Evolutionary conservation across 1,140 invertebrate species (phyloP).

Genomic region (Psilanteris sp.): DNA sequence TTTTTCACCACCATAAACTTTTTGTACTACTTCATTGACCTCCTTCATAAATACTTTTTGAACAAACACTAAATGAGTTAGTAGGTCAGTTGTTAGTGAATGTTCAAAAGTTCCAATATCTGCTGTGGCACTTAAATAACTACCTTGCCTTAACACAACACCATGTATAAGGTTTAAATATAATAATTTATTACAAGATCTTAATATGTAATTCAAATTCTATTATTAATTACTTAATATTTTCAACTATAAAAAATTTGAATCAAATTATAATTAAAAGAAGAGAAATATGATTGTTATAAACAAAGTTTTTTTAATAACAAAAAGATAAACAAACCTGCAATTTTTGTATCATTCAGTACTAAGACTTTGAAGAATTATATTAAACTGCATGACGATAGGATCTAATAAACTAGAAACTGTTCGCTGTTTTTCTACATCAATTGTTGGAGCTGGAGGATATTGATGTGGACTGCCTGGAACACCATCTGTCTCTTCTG

Average conservation of each 20-base stretch:
- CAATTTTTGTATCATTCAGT: slow-evolving; percentile 82
- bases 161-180: slow-evolving; percentile 85
- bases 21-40: slow-evolving; percentile 98
- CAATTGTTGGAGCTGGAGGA: slow-evolving; percentile 71
- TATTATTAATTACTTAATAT: too few species aligned
- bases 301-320: too few species aligned
- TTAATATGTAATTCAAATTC: too few species aligned
- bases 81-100: slow-evolving; percentile 96
- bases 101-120: slow-evolving; percentile 98
- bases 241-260: too few species aligned
- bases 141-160: slow-evolving; percentile 92
- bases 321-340: slow-evolving; percentile 71
- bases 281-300: too few species aligned
- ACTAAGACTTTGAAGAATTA: slow-evolving; percentile 86
- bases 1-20: slow-evolving; percentile 97
- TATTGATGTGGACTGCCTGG: slow-evolving; percentile 83
- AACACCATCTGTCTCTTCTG: slow-evolving; percentile 80
- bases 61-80: slow-evolving; percentile 99
- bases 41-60: slow-evolving; percentile 99
- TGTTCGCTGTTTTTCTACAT: slow-evolving; percentile 69
- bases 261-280: too few species aligned
- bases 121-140: slow-evolving; percentile 93
- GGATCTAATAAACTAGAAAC: slow-evolving; percentile 84
- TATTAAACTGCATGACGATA: slow-evolving; percentile 91
- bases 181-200: too few species aligned